Evolutionary conservation across 1,140 invertebrate genomes (phyloP), one percentile per base, ranked within the genome.

Genomic region (Platyscapa corneri): DNA sequence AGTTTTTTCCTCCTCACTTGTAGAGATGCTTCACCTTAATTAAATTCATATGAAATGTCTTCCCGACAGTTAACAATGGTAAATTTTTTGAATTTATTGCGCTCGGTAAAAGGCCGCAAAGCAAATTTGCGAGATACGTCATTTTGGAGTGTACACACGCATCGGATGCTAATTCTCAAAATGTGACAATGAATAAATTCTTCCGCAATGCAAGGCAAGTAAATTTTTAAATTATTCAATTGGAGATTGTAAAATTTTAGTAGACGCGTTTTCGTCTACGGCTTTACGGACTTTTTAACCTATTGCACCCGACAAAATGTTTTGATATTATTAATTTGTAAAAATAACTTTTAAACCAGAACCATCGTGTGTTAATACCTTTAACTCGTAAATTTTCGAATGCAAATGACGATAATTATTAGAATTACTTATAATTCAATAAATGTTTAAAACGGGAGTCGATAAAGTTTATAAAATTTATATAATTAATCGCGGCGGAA

Each of bases 61-160:
- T 23, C 20, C 3, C 20, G 56, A 27, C 56, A 60, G 27, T 60
- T 67, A 34, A 42, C n/a, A 30, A 27, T 42, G 20, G 10, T 8
- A 23, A 74, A 42, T 37, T 23, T 74, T 74, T 74, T 74, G 18
- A 74, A 74, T 74, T 74, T 74, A 42, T 74, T 42, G 23, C 16
- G 10, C 64, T 10, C 7, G n/a, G 23, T 34, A 34, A 14, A 67
- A 7, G 64, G 32, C n/a, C 32, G 30, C 12, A 34, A 67, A 32
- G 10, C 16, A 18, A 67, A 67, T 14, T 30, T 14, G n/a, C 3
- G 8, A 34, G 1, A 32, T 30, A 32, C 30, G 30, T 67, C 14
- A 32, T 20, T 67, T 32, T 14, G n/a, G 2, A 34, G 10, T 14
- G 16, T 34, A 10, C 18, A 67, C 64, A 3, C n/a, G 56, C 5